Base-by-base conservation (phyloP, 1,140 invertebrate genomes). In the Lepidurus couesii region DNA sequence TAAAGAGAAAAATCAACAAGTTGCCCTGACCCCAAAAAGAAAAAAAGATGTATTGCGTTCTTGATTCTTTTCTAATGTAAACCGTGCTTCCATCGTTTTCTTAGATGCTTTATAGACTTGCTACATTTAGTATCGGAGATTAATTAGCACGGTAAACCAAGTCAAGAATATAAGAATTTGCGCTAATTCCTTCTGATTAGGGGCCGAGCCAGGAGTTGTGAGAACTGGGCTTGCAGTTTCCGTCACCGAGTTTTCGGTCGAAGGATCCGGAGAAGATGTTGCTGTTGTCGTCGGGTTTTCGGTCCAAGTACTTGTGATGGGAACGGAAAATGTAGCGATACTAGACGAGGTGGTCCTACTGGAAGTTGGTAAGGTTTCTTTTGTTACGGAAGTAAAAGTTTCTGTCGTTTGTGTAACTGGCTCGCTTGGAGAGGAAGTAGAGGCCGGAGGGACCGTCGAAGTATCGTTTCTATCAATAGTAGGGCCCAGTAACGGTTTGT, bases 401-500 rank as follows among this genome's bases (percentile, higher is more conserved):
- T 65, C 47, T n/a, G 13, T 65, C 13, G 13, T 21, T 13, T 65
- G 13, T n/a, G 47, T 65, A 21, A 65, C 47, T 11, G 1, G 47
- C 21, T 8, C 13, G 47, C 47, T 13, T 13, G 47, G 9, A 65
- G 47, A n/a, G 1, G 10, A 4, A 6, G 53, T 65, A 65, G 53
- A n/a, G 6, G 21, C 53, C n/a, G 53, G 53, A 16, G 53, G 16
- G 21, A 21, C 13, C 16, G 53, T 65, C 53, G 53, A 65, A n/a
- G 53, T 65, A 21, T 65, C 53, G 53, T 65, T 65, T 65, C 53
- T 21, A 4, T 65, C 21, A 16, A 65, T 65, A 21, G 53, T 21
- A n/a, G 53, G 53, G 53, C 81, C 82, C 45, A 83, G 75, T 42
- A 81, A 81, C 24, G 82, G 83, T 16, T 73, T 77, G 43, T 81